phyloP scores from a whole-genome alignment of 1,140 invertebrate genomes.

The Oryctes rhinoceros region DNA sequence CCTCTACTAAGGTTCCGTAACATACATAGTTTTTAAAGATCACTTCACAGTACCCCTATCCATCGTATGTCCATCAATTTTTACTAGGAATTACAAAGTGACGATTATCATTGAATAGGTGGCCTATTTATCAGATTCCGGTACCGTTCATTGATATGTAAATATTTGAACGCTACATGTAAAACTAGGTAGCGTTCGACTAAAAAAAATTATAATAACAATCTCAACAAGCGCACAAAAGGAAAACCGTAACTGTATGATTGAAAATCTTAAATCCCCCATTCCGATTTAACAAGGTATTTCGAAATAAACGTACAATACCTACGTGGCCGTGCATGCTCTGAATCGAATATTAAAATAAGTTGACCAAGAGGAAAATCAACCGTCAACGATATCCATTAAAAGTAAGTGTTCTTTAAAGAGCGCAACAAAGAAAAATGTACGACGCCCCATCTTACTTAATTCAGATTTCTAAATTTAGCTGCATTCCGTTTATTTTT shows the following conservation, averaged over 20 bases:
- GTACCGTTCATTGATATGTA: too few relatives aligned
- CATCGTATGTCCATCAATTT: too few relatives aligned
- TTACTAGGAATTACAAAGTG: too few relatives aligned
- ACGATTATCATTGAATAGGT: too few relatives aligned
- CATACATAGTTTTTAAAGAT: too few relatives aligned
- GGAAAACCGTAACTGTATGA: background rate
- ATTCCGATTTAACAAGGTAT: background rate
- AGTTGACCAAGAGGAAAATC: background rate
- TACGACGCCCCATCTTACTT: background rate
- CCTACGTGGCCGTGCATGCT: background rate
- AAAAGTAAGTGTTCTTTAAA: constrained; percentile 17
- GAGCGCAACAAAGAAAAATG: background rate
- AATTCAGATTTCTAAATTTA: constrained; percentile 33
- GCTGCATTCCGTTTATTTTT: constrained; percentile 28
- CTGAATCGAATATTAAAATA: background rate
- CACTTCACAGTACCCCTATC: too few relatives aligned
- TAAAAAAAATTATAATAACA: too few relatives aligned
- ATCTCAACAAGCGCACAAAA: background rate
- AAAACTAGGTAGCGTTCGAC: too few relatives aligned
- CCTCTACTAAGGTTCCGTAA: too few relatives aligned
- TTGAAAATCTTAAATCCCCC: background rate
- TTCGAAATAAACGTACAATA: background rate
- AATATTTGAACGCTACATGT: too few relatives aligned
- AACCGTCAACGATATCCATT: background rate
- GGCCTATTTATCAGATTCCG: too few relatives aligned